Evolutionary conservation across 2,888 invertebrate species (phyloP).

Genomic region (Drosophila subsilvestris): DNA sequence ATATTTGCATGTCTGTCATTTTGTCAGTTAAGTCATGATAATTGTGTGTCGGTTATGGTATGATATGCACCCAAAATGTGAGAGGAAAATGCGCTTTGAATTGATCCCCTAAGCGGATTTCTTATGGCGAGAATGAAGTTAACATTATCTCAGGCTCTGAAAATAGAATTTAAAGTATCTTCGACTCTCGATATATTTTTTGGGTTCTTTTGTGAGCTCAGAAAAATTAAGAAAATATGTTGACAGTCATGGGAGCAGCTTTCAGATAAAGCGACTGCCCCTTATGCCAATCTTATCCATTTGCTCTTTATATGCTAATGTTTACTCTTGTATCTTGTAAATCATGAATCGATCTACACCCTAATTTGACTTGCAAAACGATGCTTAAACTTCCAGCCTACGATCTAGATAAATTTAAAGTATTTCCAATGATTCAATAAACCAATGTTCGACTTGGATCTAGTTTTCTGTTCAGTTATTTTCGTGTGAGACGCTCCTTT

Average conservation of each 20-base stretch:
- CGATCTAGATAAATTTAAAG: background rate
- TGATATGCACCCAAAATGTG: background rate
- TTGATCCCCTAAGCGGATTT: background rate
- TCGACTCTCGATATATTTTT: no score
- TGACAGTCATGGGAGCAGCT: background rate
- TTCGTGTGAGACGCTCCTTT: background rate
- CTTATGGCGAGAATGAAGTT: background rate
- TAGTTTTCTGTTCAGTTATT: background rate
- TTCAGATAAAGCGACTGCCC: background rate
- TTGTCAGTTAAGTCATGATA: slow-evolving; percentile 25
- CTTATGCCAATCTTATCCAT: background rate
- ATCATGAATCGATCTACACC: background rate
- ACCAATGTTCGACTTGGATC: background rate
- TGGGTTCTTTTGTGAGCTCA: no score
- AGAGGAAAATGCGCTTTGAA: background rate
- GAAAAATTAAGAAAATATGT: no score
- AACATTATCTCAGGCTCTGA: background rate
- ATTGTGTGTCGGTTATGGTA: background rate
- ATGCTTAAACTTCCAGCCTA: background rate
- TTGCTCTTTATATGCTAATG: background rate
- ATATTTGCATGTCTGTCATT: slow-evolving; percentile 30
- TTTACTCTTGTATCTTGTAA: background rate
- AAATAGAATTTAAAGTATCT: no score
- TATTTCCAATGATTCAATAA: background rate
- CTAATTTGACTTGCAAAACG: background rate